Percentiles rank a stretch among this genome's conserved stretches.
Evolutionary conservation across 2,797 vertebrate species (phyloP).

Genomic region (Fringilla coelebs): DNA sequence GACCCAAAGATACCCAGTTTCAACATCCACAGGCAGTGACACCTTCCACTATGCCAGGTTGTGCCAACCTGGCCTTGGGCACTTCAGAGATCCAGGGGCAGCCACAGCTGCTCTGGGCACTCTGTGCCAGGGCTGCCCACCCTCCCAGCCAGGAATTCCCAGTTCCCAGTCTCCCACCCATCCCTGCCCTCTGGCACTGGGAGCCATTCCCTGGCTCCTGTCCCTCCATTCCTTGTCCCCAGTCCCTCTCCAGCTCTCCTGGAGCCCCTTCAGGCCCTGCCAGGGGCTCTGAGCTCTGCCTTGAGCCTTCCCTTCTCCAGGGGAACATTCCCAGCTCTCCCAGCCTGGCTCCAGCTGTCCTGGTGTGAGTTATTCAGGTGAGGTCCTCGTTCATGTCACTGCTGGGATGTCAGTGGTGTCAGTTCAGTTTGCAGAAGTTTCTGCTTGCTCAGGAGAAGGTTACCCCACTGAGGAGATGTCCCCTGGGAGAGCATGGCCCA

Average conservation of each 20-base stretch:
- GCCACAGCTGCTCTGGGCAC: background rate
- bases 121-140: background rate
- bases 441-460: background rate
- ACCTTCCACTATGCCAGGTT: fast-evolving
- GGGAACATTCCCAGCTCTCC: fast-evolving
- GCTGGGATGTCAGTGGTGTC: background rate
- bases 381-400: background rate
- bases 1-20: fast-evolving
- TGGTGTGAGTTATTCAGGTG: background rate
- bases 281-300: background rate
- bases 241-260: background rate
- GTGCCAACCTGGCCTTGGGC: background rate
- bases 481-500: background rate
- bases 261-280: background rate
- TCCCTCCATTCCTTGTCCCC: background rate
- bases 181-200: background rate
- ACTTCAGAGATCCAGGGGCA: background rate
- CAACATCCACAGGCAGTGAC: background rate
- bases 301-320: fast-evolving
- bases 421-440: background rate
- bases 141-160: background rate
- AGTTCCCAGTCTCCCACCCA: background rate
- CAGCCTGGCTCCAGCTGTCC: background rate
- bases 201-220: background rate
- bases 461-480: background rate